Percentiles rank a stretch among this genome's conserved stretches.
These are phyloP conservation scores for Aleadryas rufinucha DNA, from an alignment of 2,113 vertebrate species.

Conservation along the genomic window DNA sequence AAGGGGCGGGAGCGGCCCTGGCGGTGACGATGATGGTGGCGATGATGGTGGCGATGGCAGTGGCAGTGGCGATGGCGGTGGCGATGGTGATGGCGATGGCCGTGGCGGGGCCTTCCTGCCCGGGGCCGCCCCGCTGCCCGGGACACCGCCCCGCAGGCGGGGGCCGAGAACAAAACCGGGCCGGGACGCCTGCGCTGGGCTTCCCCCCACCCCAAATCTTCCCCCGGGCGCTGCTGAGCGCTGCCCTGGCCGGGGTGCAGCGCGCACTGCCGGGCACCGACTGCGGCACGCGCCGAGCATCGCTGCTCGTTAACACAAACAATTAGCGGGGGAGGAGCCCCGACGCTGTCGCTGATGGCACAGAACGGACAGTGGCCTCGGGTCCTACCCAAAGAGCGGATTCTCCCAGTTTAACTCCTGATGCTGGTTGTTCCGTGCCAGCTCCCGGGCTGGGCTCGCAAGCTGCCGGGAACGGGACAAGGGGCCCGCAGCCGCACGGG, in stretches of 20 bases:
- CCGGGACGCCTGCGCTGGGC: neutral
- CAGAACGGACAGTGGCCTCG: neutral
- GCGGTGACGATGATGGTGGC: too few relatives aligned
- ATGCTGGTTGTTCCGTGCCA: neutral
- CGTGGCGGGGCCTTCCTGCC: too few relatives aligned
- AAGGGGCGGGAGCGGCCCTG: neutral
- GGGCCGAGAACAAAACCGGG: neutral
- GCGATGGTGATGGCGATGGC: neutral
- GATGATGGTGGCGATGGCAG: fast-evolving
- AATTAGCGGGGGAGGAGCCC: neutral
- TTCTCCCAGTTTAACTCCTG: neutral
- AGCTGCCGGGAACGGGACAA: neutral
- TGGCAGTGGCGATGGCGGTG: fast-evolving
- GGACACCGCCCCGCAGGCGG: neutral
- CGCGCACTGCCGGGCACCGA: neutral
- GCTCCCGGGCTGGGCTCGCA: neutral
- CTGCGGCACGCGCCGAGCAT: neutral
- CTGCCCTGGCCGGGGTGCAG: neutral
- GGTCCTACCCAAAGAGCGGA: neutral
- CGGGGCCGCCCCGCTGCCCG: neutral
- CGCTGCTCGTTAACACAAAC: neutral
- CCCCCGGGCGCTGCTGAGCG: neutral
- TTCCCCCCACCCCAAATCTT: fast-evolving
- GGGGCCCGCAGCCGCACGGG: neutral
- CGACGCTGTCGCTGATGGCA: neutral